phyloP scores from a whole-genome alignment of 1,140 invertebrate genomes.

The Drosophila trapezifrons region DNA sequence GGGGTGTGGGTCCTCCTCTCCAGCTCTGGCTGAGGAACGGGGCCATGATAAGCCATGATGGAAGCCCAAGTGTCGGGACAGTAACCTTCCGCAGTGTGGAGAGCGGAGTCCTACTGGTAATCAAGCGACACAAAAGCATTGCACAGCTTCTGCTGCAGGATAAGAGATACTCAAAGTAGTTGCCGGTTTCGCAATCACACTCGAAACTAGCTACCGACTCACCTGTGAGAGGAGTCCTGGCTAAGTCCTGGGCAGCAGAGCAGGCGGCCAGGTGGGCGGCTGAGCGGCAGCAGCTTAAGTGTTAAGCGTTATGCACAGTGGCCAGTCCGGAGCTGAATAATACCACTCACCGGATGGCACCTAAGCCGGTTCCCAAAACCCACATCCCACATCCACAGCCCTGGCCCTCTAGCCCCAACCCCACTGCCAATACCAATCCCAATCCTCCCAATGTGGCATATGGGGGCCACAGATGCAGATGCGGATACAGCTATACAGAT shows the following conservation, averaged over 20 bases:
- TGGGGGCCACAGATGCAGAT: slow-evolving; percentile 31
- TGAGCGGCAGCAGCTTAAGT: slow-evolving; percentile 75
- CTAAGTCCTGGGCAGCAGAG: slow-evolving; percentile 39
- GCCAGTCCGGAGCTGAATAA: slow-evolving; percentile 37
- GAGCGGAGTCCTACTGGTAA: slow-evolving; percentile 36
- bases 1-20: neutral
- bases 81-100: slow-evolving; percentile 7
- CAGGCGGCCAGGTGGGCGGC: slow-evolving; percentile 6
- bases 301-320: slow-evolving; percentile 80
- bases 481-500: slow-evolving; percentile 34
- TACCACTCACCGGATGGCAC: slow-evolving; percentile 44
- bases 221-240: slow-evolving; percentile 42
- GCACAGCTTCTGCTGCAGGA: slow-evolving; percentile 35
- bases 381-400: neutral
- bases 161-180: slow-evolving; percentile 11
- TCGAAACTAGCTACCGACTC: slow-evolving; percentile 41
- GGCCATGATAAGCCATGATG: slow-evolving; percentile 42
- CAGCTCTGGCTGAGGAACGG: neutral
- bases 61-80: slow-evolving; percentile 28
- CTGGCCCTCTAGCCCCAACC: too few species aligned
- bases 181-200: slow-evolving; percentile 56
- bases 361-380: slow-evolving; percentile 36
- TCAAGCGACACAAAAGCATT: slow-evolving; percentile 43
- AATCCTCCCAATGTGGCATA: too few species aligned
- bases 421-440: too few species aligned